Evolutionary conservation across 2,113 vertebrate species (phyloP).

Genomic region (Amblyornis subalaris): DNA sequence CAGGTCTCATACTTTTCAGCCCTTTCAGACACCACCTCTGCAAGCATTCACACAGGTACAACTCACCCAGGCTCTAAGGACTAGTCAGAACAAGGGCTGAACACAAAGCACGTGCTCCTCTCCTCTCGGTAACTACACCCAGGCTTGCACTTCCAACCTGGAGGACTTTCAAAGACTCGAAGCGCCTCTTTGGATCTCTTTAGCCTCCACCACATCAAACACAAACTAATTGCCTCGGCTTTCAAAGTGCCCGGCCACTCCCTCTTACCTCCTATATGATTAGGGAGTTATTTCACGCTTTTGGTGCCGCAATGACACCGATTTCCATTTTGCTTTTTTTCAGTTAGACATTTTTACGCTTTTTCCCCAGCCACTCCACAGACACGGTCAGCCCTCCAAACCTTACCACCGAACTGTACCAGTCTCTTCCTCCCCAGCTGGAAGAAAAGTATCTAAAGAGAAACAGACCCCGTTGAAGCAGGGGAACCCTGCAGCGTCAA

Average conservation of each 20-base stretch:
- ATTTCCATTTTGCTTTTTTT: neutral
- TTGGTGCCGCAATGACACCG: neutral
- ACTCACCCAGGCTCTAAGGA: neutral
- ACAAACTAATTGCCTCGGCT: conserved; percentile 2
- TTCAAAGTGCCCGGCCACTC: neutral
- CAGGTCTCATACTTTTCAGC: neutral
- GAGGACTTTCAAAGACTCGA: neutral
- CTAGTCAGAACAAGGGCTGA: neutral
- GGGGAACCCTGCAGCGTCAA: neutral
- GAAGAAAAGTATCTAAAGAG: neutral
- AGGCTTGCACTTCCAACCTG: neutral
- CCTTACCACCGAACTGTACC: neutral
- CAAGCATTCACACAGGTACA: neutral
- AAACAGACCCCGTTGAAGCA: neutral
- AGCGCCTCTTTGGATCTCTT: neutral
- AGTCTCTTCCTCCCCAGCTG: neutral
- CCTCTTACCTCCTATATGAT: neutral
- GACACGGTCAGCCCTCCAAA: neutral
- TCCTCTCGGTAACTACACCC: neutral
- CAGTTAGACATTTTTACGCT: neutral
- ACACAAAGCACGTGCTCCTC: neutral
- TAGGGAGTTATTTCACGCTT: neutral
- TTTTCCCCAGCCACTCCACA: neutral
- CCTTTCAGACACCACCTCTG: neutral
- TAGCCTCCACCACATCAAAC: conserved; percentile 16